phyloP scores from a whole-genome alignment of 2,113 vertebrate genomes.

The Clarias macrocephalus region DNA sequence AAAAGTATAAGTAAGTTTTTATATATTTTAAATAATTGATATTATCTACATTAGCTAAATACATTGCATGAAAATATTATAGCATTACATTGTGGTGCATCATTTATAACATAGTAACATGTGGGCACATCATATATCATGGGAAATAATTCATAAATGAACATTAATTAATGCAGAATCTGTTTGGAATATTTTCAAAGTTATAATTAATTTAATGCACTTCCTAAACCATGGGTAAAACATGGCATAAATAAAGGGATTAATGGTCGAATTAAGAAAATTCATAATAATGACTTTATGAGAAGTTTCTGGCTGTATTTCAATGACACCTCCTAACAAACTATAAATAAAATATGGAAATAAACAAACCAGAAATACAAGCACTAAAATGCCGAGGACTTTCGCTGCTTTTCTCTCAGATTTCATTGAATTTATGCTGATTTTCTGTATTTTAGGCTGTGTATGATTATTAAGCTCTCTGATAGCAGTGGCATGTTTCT shows the following conservation, averaged over 20 bases:
- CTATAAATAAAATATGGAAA: conserved; percentile 42
- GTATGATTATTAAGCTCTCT: conserved; percentile 4
- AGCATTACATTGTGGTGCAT: too few relatives aligned
- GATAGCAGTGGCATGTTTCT: conserved; percentile 55
- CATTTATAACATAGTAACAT: too few relatives aligned
- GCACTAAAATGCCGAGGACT: conserved; percentile 44
- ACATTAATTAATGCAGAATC: conserved; percentile 26
- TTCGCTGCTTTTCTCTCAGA: conserved; percentile 51
- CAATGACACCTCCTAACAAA: conserved; percentile 24
- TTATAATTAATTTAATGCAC: too few relatives aligned
- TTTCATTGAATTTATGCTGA: not conserved
- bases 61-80: too few relatives aligned
- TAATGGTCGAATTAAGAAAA: conserved; percentile 47
- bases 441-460: not conserved
- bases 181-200: conserved; percentile 3
- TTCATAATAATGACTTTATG: conserved; percentile 2
- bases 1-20: too few relatives aligned
- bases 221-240: too few relatives aligned
- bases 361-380: conserved; percentile 43
- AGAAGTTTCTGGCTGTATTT: not conserved
- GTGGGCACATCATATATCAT: too few relatives aligned
- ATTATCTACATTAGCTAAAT: too few relatives aligned
- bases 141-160: not conserved
- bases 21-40: too few relatives aligned
- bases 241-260: conserved; percentile 53